These are phyloP conservation scores for Meloidogyne floridensis DNA, from an alignment of 1,140 invertebrate genomes.

Conservation along the genomic window DNA sequence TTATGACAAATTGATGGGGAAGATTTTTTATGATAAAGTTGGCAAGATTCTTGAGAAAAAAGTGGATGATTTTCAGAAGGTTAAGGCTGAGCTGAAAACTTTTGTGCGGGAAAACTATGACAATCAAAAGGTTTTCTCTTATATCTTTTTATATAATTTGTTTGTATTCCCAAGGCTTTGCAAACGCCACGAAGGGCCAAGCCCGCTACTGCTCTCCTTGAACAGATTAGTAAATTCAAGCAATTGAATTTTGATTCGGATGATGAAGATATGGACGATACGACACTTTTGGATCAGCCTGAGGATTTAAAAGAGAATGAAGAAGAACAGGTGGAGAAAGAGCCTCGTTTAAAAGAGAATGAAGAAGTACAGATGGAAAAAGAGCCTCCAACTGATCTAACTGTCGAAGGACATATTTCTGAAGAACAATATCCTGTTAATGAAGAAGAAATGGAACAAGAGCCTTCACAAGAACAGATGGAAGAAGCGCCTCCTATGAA, in stretches of 20 bases:
- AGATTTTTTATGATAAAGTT: conserved; percentile 21
- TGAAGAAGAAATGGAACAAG: too few relatives aligned
- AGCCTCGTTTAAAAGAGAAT: background rate
- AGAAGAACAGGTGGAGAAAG: background rate
- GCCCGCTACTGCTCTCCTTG: background rate
- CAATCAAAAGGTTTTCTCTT: conserved; percentile 8
- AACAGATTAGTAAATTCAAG: conserved; percentile 19
- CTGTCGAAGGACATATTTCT: too few relatives aligned
- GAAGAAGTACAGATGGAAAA: background rate
- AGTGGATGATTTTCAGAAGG: background rate
- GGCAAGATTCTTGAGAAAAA: conserved; percentile 13
- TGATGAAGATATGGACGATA: background rate
- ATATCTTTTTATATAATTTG: background rate
- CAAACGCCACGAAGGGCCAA: background rate
- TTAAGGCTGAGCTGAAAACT: conserved; percentile 1
- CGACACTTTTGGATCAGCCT: background rate
- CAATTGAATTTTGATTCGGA: conserved; percentile 6
- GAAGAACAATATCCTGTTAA: too few relatives aligned
- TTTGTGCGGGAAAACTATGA: background rate
- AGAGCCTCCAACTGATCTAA: too few relatives aligned
- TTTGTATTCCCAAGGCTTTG: background rate
- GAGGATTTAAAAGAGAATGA: background rate
- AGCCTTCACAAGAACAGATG: too few relatives aligned
- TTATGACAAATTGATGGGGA: background rate
- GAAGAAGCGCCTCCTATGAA: too few relatives aligned